Conservation (phyloP, 2,888 invertebrate genomes). For the Nasonia oneida region DNA sequence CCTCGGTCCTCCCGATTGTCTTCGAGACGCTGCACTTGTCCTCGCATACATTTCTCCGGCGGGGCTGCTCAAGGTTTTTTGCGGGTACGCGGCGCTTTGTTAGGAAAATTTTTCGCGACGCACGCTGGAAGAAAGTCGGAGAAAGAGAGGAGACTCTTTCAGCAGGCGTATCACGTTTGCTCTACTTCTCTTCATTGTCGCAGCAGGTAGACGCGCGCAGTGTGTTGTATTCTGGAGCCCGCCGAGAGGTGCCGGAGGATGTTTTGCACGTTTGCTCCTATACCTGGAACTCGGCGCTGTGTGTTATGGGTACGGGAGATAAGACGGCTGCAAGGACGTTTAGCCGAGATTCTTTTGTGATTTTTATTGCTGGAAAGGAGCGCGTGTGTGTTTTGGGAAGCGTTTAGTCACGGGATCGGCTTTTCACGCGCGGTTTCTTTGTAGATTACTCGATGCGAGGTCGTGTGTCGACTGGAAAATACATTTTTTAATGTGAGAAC, state of each 20-base stretch:
- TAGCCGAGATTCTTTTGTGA: constrained; percentile 21
- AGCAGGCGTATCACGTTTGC: constrained; percentile 66
- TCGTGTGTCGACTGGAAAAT: neutral
- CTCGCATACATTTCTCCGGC: constrained; percentile 59
- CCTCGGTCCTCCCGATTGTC: constrained; percentile 9
- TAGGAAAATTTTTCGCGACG: constrained; percentile 42
- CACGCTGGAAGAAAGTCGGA: neutral
- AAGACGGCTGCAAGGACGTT: constrained; percentile 45
- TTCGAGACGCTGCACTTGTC: constrained; percentile 32
- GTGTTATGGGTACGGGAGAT: constrained; percentile 11
- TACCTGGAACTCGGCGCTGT: constrained; percentile 1
- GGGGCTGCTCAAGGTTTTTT: constrained; percentile 63
- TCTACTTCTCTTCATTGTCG: constrained; percentile 65
- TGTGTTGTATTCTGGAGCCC: neutral
- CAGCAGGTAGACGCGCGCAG: constrained; percentile 49
- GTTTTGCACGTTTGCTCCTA: constrained; percentile 14
- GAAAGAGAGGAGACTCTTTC: constrained; percentile 41
- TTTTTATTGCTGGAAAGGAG: neutral
- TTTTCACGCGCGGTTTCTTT: constrained; percentile 9
- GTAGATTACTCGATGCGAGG: neutral
- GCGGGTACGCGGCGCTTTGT: constrained; percentile 20
- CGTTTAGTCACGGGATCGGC: constrained; percentile 20
- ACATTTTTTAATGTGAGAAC: neutral
- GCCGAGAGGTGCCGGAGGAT: neutral
- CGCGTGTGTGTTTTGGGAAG: constrained; percentile 9